A percentile compares a stretch with the other conserved stretches of the same genome.
Conservation (phyloP, 2,113 vertebrate species). For the Trochalopteron elliotii region DNA sequence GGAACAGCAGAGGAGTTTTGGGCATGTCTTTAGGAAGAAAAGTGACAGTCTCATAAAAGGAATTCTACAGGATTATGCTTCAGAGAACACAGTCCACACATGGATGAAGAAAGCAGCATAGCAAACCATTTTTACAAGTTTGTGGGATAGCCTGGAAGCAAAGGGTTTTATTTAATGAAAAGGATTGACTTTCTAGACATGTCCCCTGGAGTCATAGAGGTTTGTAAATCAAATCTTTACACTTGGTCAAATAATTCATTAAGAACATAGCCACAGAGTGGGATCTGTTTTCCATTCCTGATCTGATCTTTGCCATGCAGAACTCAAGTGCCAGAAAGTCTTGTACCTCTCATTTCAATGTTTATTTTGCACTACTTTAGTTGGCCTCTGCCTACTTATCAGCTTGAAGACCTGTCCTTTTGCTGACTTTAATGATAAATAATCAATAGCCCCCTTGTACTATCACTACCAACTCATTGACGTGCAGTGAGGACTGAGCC, state of each 20-base stretch:
- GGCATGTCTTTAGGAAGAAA: not conserved
- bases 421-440: not conserved
- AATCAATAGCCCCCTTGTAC: not conserved
- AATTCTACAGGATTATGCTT: not conserved
- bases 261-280: not conserved
- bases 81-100: not conserved
- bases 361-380: not conserved
- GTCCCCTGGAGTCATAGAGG: not conserved
- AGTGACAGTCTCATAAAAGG: not conserved
- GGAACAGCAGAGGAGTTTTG: not conserved
- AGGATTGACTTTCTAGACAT: not conserved
- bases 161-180: not conserved
- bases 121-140: not conserved
- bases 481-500: not conserved
- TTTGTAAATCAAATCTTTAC: not conserved
- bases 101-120: not conserved
- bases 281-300: not conserved
- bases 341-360: not conserved
- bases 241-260: not conserved
- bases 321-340: not conserved
- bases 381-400: not conserved
- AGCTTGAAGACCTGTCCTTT: not conserved
- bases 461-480: not conserved
- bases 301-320: not conserved
- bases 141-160: not conserved